Conservation (phyloP, 2,888 invertebrate species). For the Aphrophora alni region DNA sequence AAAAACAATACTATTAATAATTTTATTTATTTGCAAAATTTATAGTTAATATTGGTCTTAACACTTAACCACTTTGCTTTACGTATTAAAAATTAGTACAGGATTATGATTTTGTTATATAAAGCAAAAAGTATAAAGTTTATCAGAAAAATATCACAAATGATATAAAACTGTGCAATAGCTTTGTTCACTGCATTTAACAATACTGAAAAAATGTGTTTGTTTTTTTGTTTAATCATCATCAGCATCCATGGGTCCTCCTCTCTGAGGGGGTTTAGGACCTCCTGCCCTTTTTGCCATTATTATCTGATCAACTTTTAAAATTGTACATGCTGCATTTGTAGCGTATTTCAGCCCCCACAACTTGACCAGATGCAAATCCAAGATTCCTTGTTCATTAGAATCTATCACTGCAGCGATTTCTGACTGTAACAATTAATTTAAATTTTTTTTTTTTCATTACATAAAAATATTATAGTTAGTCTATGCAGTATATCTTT, state of each 20-base stretch:
- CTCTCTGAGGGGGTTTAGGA: constrained; percentile 76
- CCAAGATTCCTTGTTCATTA: constrained; percentile 77
- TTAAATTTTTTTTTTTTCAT: too few relatives aligned
- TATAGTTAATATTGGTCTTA: background rate
- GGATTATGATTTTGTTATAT: background rate
- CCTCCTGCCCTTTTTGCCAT: constrained; percentile 98
- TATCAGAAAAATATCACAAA: background rate
- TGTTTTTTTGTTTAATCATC: constrained; percentile 63
- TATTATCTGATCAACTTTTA: constrained; percentile 96
- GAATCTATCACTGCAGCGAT: constrained; percentile 75
- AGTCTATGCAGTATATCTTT: too few relatives aligned
- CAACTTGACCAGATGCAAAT: constrained; percentile 83
- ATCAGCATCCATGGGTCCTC: constrained; percentile 63
- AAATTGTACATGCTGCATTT: constrained; percentile 88
- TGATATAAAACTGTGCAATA: background rate
- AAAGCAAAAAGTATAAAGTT: background rate
- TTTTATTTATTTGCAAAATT: background rate
- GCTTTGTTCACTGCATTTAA: background rate
- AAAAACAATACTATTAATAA: background rate
- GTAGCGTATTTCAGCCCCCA: constrained; percentile 98
- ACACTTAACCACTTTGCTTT: background rate
- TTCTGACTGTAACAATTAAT: constrained; percentile 61
- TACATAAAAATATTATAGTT: too few relatives aligned
- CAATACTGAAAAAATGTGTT: background rate
- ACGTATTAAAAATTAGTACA: background rate